Evolutionary conservation across 2,797 vertebrate species (phyloP).

Genomic region (Eupleurogrammus muticus): DNA sequence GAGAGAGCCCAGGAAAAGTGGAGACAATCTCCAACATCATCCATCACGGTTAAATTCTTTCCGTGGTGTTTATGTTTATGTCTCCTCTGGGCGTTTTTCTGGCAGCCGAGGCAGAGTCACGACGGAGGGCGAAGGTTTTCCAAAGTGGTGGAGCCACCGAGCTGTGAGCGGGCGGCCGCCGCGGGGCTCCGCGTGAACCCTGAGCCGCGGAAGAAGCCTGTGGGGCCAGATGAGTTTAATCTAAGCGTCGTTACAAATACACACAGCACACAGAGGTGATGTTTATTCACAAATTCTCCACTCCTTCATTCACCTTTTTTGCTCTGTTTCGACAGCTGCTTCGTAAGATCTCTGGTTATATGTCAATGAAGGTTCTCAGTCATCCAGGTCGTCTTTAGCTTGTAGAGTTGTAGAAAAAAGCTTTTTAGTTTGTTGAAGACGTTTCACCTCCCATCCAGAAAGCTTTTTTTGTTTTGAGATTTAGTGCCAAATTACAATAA

Average conservation of each 20-base stretch:
- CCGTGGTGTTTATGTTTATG: slow-evolving; percentile 54
- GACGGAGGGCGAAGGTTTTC: slow-evolving; percentile 36
- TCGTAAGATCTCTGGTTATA: no score
- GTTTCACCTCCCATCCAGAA: no score
- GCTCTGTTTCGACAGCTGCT: slow-evolving; percentile 9
- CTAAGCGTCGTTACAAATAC: slow-evolving; percentile 57
- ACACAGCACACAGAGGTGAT: slow-evolving; percentile 44
- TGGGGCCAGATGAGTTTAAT: slow-evolving; percentile 53
- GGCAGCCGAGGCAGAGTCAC: slow-evolving; percentile 45
- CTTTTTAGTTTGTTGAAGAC: no score
- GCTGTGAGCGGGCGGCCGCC: slow-evolving; percentile 43
- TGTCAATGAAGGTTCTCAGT: no score
- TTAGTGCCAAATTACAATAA: no score
- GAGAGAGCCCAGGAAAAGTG: slow-evolving; percentile 28
- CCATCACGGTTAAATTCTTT: slow-evolving; percentile 56
- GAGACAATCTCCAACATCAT: slow-evolving; percentile 45
- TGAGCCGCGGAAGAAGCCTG: slow-evolving; percentile 34
- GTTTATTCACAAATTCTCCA: slow-evolving; percentile 57
- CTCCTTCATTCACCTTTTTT: slow-evolving; percentile 19
- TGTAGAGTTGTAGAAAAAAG: no score
- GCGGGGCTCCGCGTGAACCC: slow-evolving; percentile 16
- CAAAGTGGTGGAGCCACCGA: slow-evolving; percentile 54
- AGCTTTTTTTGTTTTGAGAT: no score
- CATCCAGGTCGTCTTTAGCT: no score
- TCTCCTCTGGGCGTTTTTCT: slow-evolving; percentile 60